Conservation (phyloP, 2,888 invertebrate genomes). For the Aricia artaxerxes region DNA sequence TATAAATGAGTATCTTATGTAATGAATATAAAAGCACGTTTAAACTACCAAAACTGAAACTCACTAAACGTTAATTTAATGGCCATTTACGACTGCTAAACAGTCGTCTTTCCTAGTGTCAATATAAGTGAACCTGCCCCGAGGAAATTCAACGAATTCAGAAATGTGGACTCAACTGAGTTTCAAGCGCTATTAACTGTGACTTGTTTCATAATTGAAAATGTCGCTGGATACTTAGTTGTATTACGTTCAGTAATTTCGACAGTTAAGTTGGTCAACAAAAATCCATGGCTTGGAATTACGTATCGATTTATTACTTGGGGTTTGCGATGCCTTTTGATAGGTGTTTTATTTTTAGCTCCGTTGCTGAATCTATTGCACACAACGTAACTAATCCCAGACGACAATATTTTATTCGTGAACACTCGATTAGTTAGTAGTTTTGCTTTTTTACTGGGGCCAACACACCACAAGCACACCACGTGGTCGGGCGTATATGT, state of each 20-base stretch:
- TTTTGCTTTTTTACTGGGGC: neutral
- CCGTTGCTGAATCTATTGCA: no score
- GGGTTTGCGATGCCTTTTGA: no score
- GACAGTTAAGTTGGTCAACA: no score
- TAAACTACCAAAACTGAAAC: neutral
- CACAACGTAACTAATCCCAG: neutral
- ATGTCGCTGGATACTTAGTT: conserved; percentile 33
- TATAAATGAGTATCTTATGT: no score
- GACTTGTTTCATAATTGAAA: conserved; percentile 40
- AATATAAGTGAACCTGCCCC: conserved; percentile 11
- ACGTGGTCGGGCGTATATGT: no score
- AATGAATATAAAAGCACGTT: neutral
- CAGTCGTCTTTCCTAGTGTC: neutral
- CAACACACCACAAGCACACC: no score
- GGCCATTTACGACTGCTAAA: neutral
- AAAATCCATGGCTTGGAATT: no score
- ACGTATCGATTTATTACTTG: no score
- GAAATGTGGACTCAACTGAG: conserved; percentile 18
- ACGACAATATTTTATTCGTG: conserved; percentile 42
- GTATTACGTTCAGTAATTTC: no score
- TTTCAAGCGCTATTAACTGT: conserved; percentile 38
- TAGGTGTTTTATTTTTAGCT: no score
- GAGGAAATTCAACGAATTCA: conserved; percentile 2
- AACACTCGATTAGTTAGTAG: conserved; percentile 34
- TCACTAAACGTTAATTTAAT: neutral